Evolutionary conservation across 2,113 vertebrate species (phyloP), one percentile per base, ranked within the genome.

Genomic region (Cynoglossus semilaevis): DNA sequence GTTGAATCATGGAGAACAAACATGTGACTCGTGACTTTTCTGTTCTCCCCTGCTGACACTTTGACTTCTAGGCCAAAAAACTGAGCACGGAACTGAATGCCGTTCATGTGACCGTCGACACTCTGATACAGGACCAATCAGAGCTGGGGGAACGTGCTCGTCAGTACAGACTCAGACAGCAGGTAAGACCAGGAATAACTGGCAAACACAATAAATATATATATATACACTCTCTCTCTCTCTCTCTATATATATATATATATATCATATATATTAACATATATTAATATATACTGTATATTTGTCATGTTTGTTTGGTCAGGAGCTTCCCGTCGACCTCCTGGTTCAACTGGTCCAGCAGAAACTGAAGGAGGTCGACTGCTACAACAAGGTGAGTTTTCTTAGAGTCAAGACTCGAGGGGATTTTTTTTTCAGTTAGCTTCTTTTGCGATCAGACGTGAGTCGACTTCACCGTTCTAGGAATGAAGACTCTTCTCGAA

Each of bases 331-430:
- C 38, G 77, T 51, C 0, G 53, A 61, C 7, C 63, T 91, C 67
- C 92, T 94, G 87, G 63, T 88, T 67, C 57, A 40, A 11, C 70
- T 93, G 88, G 64, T 96, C 29, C 87, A 85, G 57, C 88, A 91
- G 22, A 90, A 93, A 37, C 89, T 99, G 81, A 78, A 61, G 5
- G 79, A 92, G 0, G 67, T 72, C 1, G 94, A 97, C 88, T 96
- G 94, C 57, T 50, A 93, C 80, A 85, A 77, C 87, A 77, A 60
- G 89, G 96, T 98, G 90, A 92, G 62, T 71, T 15, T 29, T 29
- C 22, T n/a, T n/a, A n/a, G n/a, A n/a, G n/a, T n/a, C n/a, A n/a
- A n/a, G n/a, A n/a, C n/a, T n/a, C n/a, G n/a, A n/a, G n/a, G n/a
- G n/a, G n/a, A n/a, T n/a, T n/a, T n/a, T n/a, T n/a, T n/a, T n/a